Evolutionary conservation across 2,797 vertebrate species (phyloP), one percentile per base, ranked within the genome.

Genomic region (Sus cebifrons): DNA sequence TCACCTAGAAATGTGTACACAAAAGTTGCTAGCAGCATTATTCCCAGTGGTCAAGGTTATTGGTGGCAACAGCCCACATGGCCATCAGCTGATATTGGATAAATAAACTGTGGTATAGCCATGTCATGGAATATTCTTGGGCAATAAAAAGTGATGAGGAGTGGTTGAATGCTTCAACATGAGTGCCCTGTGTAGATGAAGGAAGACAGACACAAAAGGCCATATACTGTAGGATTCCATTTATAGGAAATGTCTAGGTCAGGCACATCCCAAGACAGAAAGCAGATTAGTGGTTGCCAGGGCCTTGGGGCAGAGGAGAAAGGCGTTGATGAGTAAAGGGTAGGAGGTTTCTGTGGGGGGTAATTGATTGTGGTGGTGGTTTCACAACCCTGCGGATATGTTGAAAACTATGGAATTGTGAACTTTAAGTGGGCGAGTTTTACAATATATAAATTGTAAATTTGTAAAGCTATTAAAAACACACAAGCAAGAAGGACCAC

Each of bases 131-230:
- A 73, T n/a, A 32, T 29, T 36, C 64, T 40, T 5, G 62, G 89
- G 21, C n/a, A 70, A 36, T 40, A 56, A 64, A 21, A 78, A 15
- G 56, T 16, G 32, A 60, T 21, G 16, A 78, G 20, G 27, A 25
- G 20, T 32, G 5, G 20, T 2, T 32, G 3, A 67, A 16, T 12
- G 18, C 25, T n/a, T 23, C 2, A 29, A 5, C 44, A 0, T 1
- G 14, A 64, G 18, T 86, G 36, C n/a, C 79, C 8, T 44, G 71
- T 36, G 70, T 78, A 49, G 78, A 40, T 52, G 58, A 62, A 60
- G n/a, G 25, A 21, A 78, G 20, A 17, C 68, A 58, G 14, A 32
- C 3, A 23, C 25, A 68, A 8, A 13, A 87, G 23, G 18, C 15
- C 25, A 14, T 5, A 0, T 21, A 14, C 15, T 11, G 3, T 60